Evolutionary conservation across 23 tunicate genomes (phyloP), one percentile per base, ranked within the genome.

Genomic region (Styela plicata): DNA sequence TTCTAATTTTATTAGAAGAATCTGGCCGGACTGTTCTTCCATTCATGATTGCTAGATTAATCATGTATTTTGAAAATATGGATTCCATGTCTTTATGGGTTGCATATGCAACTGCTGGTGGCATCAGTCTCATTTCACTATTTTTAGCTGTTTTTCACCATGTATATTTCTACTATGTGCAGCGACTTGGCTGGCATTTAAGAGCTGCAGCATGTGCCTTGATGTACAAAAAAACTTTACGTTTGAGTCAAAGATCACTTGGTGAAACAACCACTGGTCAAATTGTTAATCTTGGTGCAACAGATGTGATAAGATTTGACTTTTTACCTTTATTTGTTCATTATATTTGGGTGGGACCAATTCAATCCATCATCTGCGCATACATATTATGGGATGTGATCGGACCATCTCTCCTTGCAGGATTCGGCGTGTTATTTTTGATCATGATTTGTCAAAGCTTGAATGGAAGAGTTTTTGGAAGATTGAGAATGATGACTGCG

Each of bases 201-300:
- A 78, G 91, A 73, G 82, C 73, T 3, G 91, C 95, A 2, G 70
- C 71, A 13, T 86, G 86, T 73, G 87, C 90, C 7, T 64, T 96
- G 20, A 96, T 96, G 97, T 96, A 87, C 83, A 81, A 96, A 64
- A 96, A 96, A 93, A 88, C 93, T 25, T 57, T 93, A 19, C 74
- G 79, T 31, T 71, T 93, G 33, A 93, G 86, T 64, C 87, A 93
- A 34, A 79, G 75, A 69, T 73, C 93, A 2, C 33, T 89, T 10
- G 52, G 85, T 10, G 63, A 73, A 29, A 94, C 98, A 21, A 83
- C 95, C 19, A 86, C 87, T 31, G 99, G 99, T 35, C 80, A 91
- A 70, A 82, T 96, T 30, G 90, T 96, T 2, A 96, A 96, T 74
- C 80, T 96, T 28, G 87, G 88, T 21, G 74, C 99, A 0, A 91